A percentile compares a stretch with the other conserved stretches of the same genome.
Evolutionary conservation across 2,113 vertebrate species (phyloP).

Genomic region (Willisornis vidua): DNA sequence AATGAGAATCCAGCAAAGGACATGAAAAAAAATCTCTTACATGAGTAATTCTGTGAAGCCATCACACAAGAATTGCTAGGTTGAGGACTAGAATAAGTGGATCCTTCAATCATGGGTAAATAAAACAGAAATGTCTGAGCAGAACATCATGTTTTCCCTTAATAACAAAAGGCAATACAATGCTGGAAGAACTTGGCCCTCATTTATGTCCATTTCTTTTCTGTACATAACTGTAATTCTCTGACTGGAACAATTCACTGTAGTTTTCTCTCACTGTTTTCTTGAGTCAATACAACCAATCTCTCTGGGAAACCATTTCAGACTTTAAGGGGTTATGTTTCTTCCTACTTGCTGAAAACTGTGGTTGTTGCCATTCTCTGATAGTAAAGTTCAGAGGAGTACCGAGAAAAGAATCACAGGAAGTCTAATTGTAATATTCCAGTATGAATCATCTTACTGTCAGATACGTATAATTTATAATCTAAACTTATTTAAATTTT

Average conservation of each 20-base stretch:
- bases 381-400: background rate
- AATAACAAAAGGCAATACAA: background rate
- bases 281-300: background rate
- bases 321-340: background rate
- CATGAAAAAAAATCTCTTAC: background rate
- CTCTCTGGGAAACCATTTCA: background rate
- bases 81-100: background rate
- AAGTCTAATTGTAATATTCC: background rate
- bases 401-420: background rate
- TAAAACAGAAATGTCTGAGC: background rate
- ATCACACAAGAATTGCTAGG: background rate
- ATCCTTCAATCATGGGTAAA: background rate
- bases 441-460: background rate
- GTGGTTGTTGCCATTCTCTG: background rate
- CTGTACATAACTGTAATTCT: background rate
- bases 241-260: background rate
- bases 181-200: background rate
- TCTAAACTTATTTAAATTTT: background rate
- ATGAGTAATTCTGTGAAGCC: background rate
- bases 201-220: background rate
- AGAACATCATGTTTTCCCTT: background rate
- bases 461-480: background rate
- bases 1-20: background rate
- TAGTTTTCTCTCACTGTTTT: background rate
- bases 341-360: background rate